A percentile compares a stretch with the other conserved stretches of the same genome.
These are phyloP conservation scores for Scomber colias DNA, from an alignment of 2,113 vertebrate genomes.

Conservation along the genomic window DNA sequence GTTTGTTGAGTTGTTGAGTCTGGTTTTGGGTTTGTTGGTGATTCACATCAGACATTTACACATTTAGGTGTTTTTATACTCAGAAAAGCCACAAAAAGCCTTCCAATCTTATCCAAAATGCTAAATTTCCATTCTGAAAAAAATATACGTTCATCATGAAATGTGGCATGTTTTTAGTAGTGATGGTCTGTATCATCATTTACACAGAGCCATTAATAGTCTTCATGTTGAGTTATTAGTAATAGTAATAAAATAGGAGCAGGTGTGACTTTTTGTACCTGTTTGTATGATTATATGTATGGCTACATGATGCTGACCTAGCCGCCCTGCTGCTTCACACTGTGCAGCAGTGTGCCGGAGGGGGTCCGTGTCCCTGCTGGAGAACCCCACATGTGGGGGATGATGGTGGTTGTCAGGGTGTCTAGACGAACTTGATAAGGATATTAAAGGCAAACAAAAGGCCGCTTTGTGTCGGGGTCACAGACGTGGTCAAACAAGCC, in stretches of 20 bases:
- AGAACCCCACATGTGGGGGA: constrained; percentile 55
- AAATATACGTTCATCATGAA: not conserved
- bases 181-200: no score
- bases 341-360: not conserved
- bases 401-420: constrained; percentile 79
- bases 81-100: not conserved
- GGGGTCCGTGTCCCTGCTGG: not conserved
- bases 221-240: no score
- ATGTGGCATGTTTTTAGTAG: not conserved
- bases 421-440: constrained; percentile 85
- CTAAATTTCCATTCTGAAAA: not conserved
- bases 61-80: not conserved
- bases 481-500: constrained; percentile 73
- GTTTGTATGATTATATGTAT: not conserved
- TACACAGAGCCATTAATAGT: not conserved
- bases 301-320: constrained; percentile 6
- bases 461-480: constrained; percentile 72
- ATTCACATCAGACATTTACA: no score
- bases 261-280: not conserved
- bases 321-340: constrained; percentile 9
- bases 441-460: constrained; percentile 84
- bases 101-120: not conserved
- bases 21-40: no score
- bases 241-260: not conserved
- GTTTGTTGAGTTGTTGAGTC: no score